A percentile compares a stretch with the other conserved stretches of the same genome.
These are phyloP conservation scores for Protobothrops mucrosquamatus DNA, from an alignment of 2,113 vertebrate genomes.

Conservation along the genomic window DNA sequence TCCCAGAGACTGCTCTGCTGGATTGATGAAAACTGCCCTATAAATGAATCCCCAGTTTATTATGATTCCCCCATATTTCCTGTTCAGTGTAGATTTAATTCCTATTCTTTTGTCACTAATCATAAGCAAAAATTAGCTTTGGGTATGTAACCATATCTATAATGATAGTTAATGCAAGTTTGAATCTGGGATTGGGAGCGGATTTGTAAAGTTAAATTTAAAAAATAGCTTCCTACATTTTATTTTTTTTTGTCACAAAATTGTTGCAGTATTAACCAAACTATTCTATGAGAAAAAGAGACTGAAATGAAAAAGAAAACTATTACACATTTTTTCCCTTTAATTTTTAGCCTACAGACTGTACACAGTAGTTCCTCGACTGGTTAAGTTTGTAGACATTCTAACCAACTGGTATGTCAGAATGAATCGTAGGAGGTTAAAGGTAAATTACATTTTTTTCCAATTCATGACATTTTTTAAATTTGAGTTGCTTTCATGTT, in stretches of 20 bases:
- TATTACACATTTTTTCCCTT: background rate
- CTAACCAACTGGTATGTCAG: conserved; percentile 98
- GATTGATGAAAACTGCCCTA: background rate
- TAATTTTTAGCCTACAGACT: conserved; percentile 82
- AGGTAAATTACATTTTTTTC: conserved; percentile 72
- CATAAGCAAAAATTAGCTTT: background rate
- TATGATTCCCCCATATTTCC: background rate
- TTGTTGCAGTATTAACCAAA: background rate
- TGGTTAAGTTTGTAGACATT: conserved; percentile 96
- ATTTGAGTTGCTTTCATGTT: background rate
- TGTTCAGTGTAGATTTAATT: background rate
- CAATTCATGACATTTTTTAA: background rate
- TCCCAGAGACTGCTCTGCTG: background rate
- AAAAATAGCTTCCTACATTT: background rate
- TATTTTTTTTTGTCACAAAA: background rate
- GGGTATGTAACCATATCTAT: background rate
- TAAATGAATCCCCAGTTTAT: background rate
- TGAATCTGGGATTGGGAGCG: background rate
- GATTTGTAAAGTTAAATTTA: background rate
- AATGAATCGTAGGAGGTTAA: conserved; percentile 92
- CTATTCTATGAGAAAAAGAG: background rate
- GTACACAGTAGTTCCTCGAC: conserved; percentile 92
- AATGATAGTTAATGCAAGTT: background rate
- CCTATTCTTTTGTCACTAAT: background rate
- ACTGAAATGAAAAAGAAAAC: background rate